Conservation (phyloP, 1,140 invertebrate genomes). For the Eulimnadia texana region DNA sequence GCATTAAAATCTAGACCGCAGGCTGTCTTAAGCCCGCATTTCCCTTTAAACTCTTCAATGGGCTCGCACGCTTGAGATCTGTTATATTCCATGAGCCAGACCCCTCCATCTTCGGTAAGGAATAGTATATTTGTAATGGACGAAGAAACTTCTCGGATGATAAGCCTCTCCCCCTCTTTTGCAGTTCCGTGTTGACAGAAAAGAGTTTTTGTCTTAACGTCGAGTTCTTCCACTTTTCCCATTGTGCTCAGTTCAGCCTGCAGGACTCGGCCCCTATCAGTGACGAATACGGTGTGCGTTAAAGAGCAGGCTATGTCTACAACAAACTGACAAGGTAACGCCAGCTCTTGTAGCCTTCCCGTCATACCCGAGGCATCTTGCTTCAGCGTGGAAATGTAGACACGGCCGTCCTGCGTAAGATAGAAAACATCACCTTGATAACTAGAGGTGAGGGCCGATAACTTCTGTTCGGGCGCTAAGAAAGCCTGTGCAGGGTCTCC, state of each 20-base stretch:
- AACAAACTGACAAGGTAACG: conserved; percentile 11
- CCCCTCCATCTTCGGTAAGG: conserved; percentile 4
- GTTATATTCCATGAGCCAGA: not conserved
- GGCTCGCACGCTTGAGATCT: not conserved
- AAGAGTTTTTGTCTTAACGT: not conserved
- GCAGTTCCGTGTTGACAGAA: conserved; percentile 8
- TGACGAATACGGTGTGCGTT: conserved; percentile 5
- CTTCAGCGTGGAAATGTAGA: conserved; percentile 8
- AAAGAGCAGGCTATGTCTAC: not conserved
- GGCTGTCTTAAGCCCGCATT: conserved; percentile 42
- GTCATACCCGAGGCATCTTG: not conserved
- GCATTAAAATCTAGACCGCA: conserved; percentile 49
- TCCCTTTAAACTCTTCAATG: conserved; percentile 37
- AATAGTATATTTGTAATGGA: not conserved
- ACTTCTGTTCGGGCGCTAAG: not conserved
- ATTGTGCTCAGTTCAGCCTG: not conserved
- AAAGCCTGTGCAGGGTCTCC: not conserved
- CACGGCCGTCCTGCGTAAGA: conserved; percentile 10
- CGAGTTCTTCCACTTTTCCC: conserved; percentile 9
- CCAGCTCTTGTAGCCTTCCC: conserved; percentile 8
- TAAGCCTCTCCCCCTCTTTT: conserved; percentile 4
- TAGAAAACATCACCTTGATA: conserved; percentile 4
- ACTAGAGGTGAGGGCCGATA: not conserved
- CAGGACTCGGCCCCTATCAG: conserved; percentile 6
- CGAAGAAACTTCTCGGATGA: not conserved